Evolutionary conservation across 2,888 invertebrate species (phyloP).

Genomic region (Athalia circularis): DNA sequence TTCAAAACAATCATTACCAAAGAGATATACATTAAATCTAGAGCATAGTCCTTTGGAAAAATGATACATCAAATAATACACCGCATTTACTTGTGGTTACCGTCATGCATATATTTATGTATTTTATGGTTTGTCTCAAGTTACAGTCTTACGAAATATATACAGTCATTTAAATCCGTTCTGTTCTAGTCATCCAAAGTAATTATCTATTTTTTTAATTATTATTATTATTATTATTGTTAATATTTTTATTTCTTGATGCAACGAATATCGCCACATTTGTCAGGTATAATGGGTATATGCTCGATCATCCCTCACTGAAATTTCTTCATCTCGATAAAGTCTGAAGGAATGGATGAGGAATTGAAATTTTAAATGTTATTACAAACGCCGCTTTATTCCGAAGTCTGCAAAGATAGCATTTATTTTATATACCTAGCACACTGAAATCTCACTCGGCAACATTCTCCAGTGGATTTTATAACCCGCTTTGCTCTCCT

Average conservation of each 20-base stretch:
- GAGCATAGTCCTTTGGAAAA: slow-evolving; percentile 9
- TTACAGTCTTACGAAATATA: slow-evolving; percentile 16
- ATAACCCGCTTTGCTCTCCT: slow-evolving; percentile 24
- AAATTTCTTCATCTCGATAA: too few species aligned
- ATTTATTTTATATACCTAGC: neutral
- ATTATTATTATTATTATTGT: neutral
- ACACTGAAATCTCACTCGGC: slow-evolving; percentile 37
- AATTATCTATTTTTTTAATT: neutral
- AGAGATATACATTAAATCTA: neutral
- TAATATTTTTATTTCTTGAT: too few species aligned
- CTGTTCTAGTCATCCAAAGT: neutral
- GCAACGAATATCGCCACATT: too few species aligned
- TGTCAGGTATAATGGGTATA: too few species aligned
- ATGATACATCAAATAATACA: neutral
- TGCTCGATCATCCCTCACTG: neutral
- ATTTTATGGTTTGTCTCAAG: neutral
- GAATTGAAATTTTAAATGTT: too few species aligned
- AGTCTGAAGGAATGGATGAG: too few species aligned
- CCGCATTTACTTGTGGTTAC: slow-evolving; percentile 19
- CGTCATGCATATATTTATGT: neutral
- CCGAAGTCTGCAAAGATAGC: slow-evolving; percentile 15
- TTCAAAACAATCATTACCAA: neutral
- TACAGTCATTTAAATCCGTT: neutral
- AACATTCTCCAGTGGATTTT: slow-evolving; percentile 21
- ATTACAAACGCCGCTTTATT: neutral